Percentiles rank a stretch among this genome's conserved stretches.
These are phyloP conservation scores for Cerastoderma edule DNA, from an alignment of 2,888 invertebrate genomes.

Conservation along the genomic window DNA sequence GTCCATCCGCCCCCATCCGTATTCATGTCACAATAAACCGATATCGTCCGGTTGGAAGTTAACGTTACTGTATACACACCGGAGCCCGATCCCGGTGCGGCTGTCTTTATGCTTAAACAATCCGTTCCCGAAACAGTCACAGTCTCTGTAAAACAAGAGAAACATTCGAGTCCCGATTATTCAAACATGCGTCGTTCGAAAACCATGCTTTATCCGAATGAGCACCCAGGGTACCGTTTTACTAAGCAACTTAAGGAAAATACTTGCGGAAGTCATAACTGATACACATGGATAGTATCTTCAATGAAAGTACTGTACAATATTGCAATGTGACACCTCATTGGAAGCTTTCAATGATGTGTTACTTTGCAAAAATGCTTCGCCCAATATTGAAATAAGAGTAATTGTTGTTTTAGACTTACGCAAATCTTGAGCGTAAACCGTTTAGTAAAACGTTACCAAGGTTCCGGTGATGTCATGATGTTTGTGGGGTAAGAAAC, in stretches of 20 bases:
- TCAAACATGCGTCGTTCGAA: neutral
- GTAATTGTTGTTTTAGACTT: no score
- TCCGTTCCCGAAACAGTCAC: neutral
- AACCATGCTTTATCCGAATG: neutral
- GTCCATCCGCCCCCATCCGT: slow-evolving; percentile 11
- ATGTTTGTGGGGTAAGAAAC: no score
- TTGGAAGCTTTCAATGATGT: no score
- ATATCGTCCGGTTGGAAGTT: neutral
- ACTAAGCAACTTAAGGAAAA: neutral
- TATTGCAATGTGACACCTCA: no score
- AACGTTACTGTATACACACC: neutral
- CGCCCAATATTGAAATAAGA: no score
- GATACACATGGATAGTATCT: neutral
- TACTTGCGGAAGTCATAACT: neutral
- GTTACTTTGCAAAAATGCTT: no score
- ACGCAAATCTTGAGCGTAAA: no score
- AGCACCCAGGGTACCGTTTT: neutral
- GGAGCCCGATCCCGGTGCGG: neutral
- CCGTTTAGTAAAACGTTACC: no score
- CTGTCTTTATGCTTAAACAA: neutral
- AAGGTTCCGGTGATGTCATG: no score
- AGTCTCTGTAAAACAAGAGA: neutral
- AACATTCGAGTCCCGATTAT: neutral
- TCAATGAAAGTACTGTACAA: no score
- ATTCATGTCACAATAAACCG: slow-evolving; percentile 17